A percentile compares a stretch with the other conserved stretches of the same genome.
Conservation (phyloP, 2,888 invertebrate species). For the Lydus trimaculatus region DNA sequence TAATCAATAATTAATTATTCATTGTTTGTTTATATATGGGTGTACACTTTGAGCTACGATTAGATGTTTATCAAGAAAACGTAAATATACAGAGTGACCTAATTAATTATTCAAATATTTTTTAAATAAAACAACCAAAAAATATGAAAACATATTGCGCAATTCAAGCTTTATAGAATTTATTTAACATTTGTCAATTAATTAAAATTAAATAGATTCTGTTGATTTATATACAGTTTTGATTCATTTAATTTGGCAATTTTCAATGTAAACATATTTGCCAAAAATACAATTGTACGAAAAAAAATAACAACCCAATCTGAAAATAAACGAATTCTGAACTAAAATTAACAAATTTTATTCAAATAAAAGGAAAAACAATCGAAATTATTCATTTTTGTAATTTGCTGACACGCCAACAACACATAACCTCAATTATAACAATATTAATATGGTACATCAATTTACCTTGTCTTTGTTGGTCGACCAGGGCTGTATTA, state of each 20-base stretch:
- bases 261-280: background rate
- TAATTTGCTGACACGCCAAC: conserved; percentile 10
- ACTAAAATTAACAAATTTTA: background rate
- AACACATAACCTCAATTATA: conserved; percentile 33
- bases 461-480: conserved; percentile 52
- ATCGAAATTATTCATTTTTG: background rate
- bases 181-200: no score
- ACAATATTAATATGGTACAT: no score
- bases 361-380: background rate
- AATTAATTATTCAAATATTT: no score
- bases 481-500: conserved; percentile 37
- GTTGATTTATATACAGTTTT: background rate
- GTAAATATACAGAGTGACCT: no score
- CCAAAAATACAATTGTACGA: background rate
- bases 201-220: no score
- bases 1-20: no score
- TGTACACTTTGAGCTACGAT: no score
- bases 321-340: conserved; percentile 1
- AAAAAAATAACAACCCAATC: background rate
- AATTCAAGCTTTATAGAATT: no score
- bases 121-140: no score
- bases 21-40: no score
- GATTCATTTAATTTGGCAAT: background rate
- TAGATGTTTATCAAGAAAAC: no score
- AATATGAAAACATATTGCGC: no score